Evolutionary conservation across 2,888 invertebrate species (phyloP), one percentile per base, ranked within the genome.

Genomic region (Melanophora roralis): DNA sequence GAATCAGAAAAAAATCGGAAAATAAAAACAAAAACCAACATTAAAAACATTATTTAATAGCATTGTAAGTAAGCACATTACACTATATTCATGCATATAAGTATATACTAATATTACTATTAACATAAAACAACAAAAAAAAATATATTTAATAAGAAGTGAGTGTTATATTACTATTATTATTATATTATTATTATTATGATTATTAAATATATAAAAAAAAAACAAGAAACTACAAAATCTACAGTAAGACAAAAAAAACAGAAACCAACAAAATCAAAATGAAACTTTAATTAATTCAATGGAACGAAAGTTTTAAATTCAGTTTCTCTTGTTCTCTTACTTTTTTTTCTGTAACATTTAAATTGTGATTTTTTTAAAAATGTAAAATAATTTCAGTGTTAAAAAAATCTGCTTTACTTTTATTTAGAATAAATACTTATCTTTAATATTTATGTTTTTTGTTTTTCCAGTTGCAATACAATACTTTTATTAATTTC

Each of bases 41-140:
- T 60, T 57, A 65, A 59, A 27, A 55, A 64, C 34, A 74, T 76
- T 62, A 80, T 67, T 75, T 40, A 73, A 73, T 80, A 80, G 72
- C 76, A 80, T 76, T 80, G 68, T 80, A 80, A 80, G 72, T 80
- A 80, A 80, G 72, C 76, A 80, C 80, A 80, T 76, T 71, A 71
- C 65, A 80, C 75, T 68, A 75, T 76, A 72, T 76, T 75, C 75
- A n/a, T n/a, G n/a, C n/a, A n/a, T n/a, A n/a, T 80, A 75, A 80
- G 67, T 72, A 75, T 80, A 80, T 80, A n/a, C n/a, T n/a, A n/a
- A n/a, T 75, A 69, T 74, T 74, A 76, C 32, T 65, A 76, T 73
- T 19, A 45, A 4, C 14, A 43, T 14, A 14, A 45, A 19, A 45
- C 2, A 45, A 45, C n/a, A 5, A 14, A 40, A 14, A 40, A 14